These are phyloP conservation scores for Baccha elongata DNA, from an alignment of 2,888 invertebrate genomes.

Conservation along the genomic window DNA sequence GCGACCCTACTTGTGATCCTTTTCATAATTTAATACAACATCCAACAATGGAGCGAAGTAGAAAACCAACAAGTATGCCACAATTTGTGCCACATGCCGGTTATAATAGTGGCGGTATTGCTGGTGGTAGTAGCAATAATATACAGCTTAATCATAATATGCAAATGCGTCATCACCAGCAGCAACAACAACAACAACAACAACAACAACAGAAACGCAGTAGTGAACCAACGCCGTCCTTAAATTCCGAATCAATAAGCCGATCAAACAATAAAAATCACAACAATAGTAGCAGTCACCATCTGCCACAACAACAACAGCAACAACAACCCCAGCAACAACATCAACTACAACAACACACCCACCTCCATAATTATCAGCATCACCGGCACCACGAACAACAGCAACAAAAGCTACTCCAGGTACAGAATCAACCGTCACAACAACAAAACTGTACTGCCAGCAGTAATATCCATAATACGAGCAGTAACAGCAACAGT, in stretches of 20 bases:
- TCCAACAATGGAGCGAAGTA: conserved; percentile 43
- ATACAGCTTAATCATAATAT: conserved; percentile 44
- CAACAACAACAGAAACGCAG: conserved; percentile 65
- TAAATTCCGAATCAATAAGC: conserved; percentile 60
- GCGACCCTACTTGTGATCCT: conserved; percentile 64
- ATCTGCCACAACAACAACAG: conserved; percentile 45
- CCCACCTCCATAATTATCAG: conserved; percentile 48
- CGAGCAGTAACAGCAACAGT: conserved; percentile 76
- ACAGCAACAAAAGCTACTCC: conserved; percentile 48
- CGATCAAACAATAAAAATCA: conserved; percentile 68
- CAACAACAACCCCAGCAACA: conserved; percentile 27
- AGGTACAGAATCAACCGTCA: conserved; percentile 76
- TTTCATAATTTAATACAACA: conserved; percentile 60
- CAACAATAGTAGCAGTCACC: conserved; percentile 52
- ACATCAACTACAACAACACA: conserved; percentile 27
- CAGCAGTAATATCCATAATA: conserved; percentile 72
- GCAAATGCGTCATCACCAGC: conserved; percentile 57
- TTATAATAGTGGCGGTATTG: conserved; percentile 36
- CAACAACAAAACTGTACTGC: conserved; percentile 74
- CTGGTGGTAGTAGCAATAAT: conserved; percentile 53
- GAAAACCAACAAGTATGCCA: conserved; percentile 60
- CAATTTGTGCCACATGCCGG: conserved; percentile 19
- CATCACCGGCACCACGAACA: conserved; percentile 52
- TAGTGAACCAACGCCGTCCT: conserved; percentile 72
- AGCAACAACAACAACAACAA: conserved; percentile 54